These are phyloP conservation scores for Brachymystax lenok DNA, from an alignment of 2,797 vertebrate species.

Conservation along the genomic window DNA sequence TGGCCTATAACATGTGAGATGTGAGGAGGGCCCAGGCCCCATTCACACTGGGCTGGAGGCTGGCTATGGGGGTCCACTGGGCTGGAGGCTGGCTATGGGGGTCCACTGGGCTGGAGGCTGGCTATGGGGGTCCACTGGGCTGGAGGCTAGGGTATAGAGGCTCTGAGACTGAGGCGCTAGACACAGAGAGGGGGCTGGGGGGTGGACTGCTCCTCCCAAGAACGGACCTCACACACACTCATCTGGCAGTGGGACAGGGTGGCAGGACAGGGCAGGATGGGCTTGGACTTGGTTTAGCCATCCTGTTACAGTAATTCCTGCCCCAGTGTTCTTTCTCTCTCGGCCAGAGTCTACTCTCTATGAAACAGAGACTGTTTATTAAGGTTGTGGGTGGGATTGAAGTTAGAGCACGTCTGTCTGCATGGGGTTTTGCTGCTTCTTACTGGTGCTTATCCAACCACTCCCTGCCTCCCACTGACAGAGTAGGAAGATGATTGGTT, in stretches of 20 bases:
- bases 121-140: no score
- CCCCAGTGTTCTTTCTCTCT: not conserved
- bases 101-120: no score
- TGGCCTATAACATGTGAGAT: constrained; percentile 93
- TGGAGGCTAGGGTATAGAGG: constrained; percentile 53
- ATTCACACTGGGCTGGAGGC: not conserved
- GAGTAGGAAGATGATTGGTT: not conserved
- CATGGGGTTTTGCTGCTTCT: not conserved
- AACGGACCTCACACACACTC: constrained; percentile 27
- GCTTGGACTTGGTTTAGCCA: not conserved
- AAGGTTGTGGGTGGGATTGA: not conserved
- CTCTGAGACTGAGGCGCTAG: constrained; percentile 40
- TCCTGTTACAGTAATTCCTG: not conserved
- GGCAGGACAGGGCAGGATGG: not conserved
- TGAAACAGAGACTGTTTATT: no score
- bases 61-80: no score
- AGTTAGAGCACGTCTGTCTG: not conserved
- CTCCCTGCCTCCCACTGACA: not conserved
- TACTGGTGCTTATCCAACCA: constrained; percentile 6
- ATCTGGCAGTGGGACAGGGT: not conserved
- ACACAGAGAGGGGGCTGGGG: constrained; percentile 21
- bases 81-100: no score
- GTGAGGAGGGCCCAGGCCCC: not conserved
- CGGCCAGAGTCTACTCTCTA: no score
- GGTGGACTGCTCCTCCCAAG: constrained; percentile 16